phyloP scores from a whole-genome alignment of 2,797 vertebrate species.

The Acipenser ruthenus region DNA sequence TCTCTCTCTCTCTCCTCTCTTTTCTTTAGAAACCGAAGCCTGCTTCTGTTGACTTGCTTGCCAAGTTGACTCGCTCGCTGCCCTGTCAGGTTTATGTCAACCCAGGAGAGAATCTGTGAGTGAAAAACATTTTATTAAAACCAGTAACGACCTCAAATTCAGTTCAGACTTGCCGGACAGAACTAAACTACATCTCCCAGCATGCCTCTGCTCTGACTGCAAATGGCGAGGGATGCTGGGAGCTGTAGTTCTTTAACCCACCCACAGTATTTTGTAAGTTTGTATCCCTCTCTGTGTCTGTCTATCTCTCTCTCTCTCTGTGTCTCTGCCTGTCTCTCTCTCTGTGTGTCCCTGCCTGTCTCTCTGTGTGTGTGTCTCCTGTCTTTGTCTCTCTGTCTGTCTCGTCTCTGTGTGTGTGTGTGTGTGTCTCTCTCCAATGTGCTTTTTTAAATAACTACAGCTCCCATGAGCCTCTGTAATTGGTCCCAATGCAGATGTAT shows the following conservation, averaged over 20 bases:
- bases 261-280: too few relatives aligned
- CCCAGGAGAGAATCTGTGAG: slow-evolving; percentile 88
- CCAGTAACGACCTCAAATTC: too few relatives aligned
- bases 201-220: not conserved
- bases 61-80: slow-evolving; percentile 81
- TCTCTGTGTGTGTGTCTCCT: not conserved
- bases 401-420: not conserved
- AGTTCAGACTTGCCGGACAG: too few relatives aligned
- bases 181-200: slow-evolving; percentile 6
- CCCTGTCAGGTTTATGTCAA: slow-evolving; percentile 90
- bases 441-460: too few relatives aligned
- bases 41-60: slow-evolving; percentile 72
- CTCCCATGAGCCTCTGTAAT: too few relatives aligned
- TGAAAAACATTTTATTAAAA: slow-evolving; percentile 20
- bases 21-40: slow-evolving; percentile 78
- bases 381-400: not conserved
- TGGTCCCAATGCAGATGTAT: too few relatives aligned
- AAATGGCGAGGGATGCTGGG: too few relatives aligned
- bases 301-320: too few relatives aligned
- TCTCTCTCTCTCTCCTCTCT: not conserved
- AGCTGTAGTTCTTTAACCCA: too few relatives aligned
- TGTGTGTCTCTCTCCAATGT: too few relatives aligned
- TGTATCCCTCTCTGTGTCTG: too few relatives aligned
- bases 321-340: not conserved
- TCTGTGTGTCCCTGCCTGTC: not conserved